phyloP scores from a whole-genome alignment of 1,140 invertebrate genomes.

The Trichogramma pretiosum region DNA sequence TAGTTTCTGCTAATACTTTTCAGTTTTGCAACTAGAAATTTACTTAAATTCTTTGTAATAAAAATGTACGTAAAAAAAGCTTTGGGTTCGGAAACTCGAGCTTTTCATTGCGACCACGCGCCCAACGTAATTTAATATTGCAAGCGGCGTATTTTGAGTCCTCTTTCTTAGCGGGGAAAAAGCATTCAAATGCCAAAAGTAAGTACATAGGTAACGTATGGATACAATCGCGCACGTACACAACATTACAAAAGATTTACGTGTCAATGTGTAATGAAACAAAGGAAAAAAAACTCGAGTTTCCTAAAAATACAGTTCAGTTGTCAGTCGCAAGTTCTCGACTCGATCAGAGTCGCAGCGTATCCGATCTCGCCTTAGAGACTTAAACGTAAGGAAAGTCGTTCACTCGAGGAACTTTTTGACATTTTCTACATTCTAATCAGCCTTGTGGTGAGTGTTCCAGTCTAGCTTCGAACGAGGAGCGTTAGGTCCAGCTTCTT shows the following conservation, averaged over 20 bases:
- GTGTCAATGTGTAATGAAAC: too few relatives aligned
- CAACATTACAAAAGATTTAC: too few relatives aligned
- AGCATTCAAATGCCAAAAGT: slow-evolving; percentile 14
- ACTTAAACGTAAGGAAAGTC: slow-evolving; percentile 1
- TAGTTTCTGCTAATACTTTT: slow-evolving; percentile 19
- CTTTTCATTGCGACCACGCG: too few relatives aligned
- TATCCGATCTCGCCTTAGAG: too few relatives aligned
- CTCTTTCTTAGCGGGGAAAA: slow-evolving; percentile 6
- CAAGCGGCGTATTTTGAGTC: slow-evolving; percentile 8
- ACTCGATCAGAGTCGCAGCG: too few relatives aligned
- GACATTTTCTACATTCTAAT: slow-evolving; percentile 40
- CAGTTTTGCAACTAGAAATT: slow-evolving; percentile 19
- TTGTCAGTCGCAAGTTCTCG: slow-evolving; percentile 18
- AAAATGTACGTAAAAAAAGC: too few relatives aligned
- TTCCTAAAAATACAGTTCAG: slow-evolving; percentile 8
- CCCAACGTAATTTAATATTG: slow-evolving; percentile 16
- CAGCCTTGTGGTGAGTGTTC: slow-evolving; percentile 46
- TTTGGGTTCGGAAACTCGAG: too few relatives aligned
- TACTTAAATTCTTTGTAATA: too few relatives aligned
- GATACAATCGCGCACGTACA: too few relatives aligned
- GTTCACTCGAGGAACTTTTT: slow-evolving; percentile 20
- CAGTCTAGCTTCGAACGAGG: too few relatives aligned
- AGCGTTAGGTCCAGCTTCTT: too few relatives aligned
- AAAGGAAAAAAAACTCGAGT: slow-evolving; percentile 17
- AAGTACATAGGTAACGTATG: slow-evolving; percentile 19